Base-by-base conservation (phyloP, 2,888 invertebrate genomes). In the Gandaritis pyraliata region DNA sequence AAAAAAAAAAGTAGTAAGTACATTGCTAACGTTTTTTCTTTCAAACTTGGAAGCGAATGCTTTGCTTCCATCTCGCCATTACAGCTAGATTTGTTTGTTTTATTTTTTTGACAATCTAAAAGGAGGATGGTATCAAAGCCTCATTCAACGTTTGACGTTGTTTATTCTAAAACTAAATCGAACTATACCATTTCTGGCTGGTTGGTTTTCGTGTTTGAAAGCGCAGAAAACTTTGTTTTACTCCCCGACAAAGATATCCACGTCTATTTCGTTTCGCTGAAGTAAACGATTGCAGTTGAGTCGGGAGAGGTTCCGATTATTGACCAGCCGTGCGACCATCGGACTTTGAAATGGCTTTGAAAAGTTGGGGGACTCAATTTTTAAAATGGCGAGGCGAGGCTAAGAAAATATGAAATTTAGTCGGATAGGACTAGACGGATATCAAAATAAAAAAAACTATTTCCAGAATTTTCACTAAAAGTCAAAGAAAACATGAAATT, bases 161-260 rank as follows among this genome's bases (percentile, higher is more conserved):
- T 13, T 47, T 29, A 30, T 29, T 47, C 13, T 23, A 23, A 30
- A 47, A 15, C 8, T 0, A n/a, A 47, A 30, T 8, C 0, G 7
- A 15, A 30, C 13, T 15, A 10, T 29, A 12, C 5, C 1, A 48
- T 75, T 80, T 80, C 74, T 74, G 69, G 70, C 72, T 72, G 72
- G 74, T 68, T 71, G 66, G 70, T 74, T 77, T 75, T 72, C 69
- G 71, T 70, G 63, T 72, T 68, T 72, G 62, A 62, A 69, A 70
- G 65, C 70, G 65, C 71, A 65, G 65, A 59, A 70, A 68, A 77
- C 73, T 73, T 75, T 73, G 73, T 74, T n/a, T n/a, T 73, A 71
- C 71, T 71, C 50, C 47, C 65, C 64, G 66, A 72, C 75, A 75
- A 68, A 76, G 73, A 76, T 75, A 78, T 72, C 71, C 57, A 65